phyloP scores from a whole-genome alignment of 2,888 invertebrate genomes.

The Steinernema hermaphroditum region DNA sequence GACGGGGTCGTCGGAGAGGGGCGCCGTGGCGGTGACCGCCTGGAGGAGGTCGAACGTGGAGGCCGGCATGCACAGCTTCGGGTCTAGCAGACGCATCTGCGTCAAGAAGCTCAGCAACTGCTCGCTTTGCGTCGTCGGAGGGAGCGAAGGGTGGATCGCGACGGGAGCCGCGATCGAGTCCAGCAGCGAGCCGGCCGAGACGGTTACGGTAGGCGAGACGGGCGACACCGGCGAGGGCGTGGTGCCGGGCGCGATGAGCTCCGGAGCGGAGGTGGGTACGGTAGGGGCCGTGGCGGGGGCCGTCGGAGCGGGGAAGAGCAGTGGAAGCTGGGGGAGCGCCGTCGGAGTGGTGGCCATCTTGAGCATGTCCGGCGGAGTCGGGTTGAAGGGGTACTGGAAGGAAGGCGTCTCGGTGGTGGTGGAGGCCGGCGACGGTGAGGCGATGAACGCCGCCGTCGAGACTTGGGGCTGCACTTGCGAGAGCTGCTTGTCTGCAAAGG shows the following conservation, averaged over 20 bases:
- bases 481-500: background rate
- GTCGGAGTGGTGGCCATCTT: constrained; percentile 5
- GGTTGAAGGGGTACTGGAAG: constrained; percentile 7
- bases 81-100: constrained; percentile 20
- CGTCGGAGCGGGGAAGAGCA: background rate
- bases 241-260: background rate
- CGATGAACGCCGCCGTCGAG: background rate
- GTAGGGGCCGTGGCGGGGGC: background rate
- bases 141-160: constrained; percentile 7
- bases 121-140: background rate
- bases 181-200: background rate
- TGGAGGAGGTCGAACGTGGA: constrained; percentile 13
- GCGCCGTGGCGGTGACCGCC: background rate
- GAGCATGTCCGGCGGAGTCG: constrained; percentile 13
- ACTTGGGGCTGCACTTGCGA: background rate
- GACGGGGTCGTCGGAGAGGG: background rate
- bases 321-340: constrained; percentile 2
- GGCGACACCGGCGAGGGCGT: constrained; percentile 3
- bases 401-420: background rate
- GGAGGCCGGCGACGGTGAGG: constrained; percentile 3
- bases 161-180: constrained; percentile 21
- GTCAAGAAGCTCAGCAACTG: constrained; percentile 12
- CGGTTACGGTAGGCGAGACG: constrained; percentile 13
- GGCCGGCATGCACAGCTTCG: constrained; percentile 22
- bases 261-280: background rate